A percentile compares a stretch with the other conserved stretches of the same genome.
Conservation (phyloP, 2,888 invertebrate genomes). For the Caenorhabditis afra region DNA sequence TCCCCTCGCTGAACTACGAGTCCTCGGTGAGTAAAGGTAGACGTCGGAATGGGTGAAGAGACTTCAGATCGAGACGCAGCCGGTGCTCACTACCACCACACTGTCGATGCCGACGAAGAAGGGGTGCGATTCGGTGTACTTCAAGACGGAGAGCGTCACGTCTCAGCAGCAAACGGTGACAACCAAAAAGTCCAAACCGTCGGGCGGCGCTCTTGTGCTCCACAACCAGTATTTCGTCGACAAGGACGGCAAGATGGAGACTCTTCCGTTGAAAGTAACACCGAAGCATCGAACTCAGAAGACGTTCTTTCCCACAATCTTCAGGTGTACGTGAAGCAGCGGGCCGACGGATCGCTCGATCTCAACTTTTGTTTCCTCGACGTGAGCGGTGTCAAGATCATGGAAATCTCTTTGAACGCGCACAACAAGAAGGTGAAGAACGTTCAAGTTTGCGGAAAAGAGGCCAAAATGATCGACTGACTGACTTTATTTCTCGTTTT, state of each 20-base stretch:
- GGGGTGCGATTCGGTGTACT: not conserved
- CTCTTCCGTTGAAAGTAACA: conserved; percentile 29
- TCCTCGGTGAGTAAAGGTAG: conserved; percentile 2
- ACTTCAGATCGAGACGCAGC: not conserved
- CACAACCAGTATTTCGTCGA: conserved; percentile 7
- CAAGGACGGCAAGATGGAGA: conserved; percentile 16
- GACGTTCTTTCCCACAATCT: not conserved
- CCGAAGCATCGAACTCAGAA: not conserved
- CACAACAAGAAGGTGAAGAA: conserved; percentile 4
- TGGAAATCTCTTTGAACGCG: conserved; percentile 21
- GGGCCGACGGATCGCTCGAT: conserved; percentile 10
- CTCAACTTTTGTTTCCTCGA: conserved; percentile 17
- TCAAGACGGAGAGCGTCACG: conserved; percentile 1
- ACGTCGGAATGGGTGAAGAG: not conserved
- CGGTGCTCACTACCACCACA: conserved; percentile 1
- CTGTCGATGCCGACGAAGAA: conserved; percentile 25
- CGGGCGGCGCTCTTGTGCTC: not conserved
- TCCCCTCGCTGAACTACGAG: conserved; percentile 28
- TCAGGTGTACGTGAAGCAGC: conserved; percentile 20
- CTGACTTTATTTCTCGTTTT: not conserved
- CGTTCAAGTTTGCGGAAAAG: conserved; percentile 27
- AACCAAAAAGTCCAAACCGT: not conserved
- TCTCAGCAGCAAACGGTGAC: not conserved
- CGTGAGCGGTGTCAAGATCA: conserved; percentile 1
- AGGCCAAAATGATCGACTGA: conserved; percentile 3